These are phyloP conservation scores for Toxotes lorentzi DNA, from an alignment of 2,797 vertebrate species.

Conservation along the genomic window DNA sequence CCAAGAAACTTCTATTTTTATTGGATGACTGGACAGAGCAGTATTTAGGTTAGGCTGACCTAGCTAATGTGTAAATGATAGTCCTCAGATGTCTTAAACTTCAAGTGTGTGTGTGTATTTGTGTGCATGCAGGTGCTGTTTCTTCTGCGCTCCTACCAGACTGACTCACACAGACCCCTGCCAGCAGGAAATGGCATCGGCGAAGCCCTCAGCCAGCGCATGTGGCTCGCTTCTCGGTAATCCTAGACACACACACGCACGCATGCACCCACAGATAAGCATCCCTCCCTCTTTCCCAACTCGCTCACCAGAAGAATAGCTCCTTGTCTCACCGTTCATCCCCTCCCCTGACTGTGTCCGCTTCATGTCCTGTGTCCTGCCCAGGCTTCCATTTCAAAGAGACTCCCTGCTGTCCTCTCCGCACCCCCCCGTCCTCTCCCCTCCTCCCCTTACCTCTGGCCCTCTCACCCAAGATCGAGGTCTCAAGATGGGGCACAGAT, in stretches of 20 bases:
- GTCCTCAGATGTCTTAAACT: not conserved
- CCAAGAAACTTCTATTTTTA: not conserved
- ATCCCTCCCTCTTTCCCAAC: conserved; percentile 54
- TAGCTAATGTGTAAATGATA: not conserved
- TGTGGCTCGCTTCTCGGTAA: conserved; percentile 95
- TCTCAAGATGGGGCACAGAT: conserved; percentile 66
- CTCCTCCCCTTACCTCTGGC: conserved; percentile 30
- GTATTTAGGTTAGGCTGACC: not conserved
- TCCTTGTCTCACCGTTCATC: conserved; percentile 68
- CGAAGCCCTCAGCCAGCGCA: conserved; percentile 82
- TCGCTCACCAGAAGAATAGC: conserved; percentile 73
- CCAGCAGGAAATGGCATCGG: conserved; percentile 85
- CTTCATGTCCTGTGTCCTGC: conserved; percentile 72
- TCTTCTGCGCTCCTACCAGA: conserved; percentile 91
- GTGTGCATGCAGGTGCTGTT: conserved; percentile 89
- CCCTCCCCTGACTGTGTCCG: conserved; percentile 67
- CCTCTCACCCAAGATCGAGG: conserved; percentile 62
- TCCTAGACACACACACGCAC: conserved; percentile 47
- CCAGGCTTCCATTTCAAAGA: conserved; percentile 82
- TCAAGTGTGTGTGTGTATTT: conserved; percentile 37
- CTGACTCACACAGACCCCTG: conserved; percentile 87
- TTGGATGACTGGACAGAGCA: not conserved
- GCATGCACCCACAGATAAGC: conserved; percentile 66
- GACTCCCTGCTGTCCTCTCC: conserved; percentile 63
- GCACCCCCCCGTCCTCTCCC: conserved; percentile 17